Conservation (phyloP, 37 sponge, comb jelly and placozoan species). For the Agelas oroides region DNA sequence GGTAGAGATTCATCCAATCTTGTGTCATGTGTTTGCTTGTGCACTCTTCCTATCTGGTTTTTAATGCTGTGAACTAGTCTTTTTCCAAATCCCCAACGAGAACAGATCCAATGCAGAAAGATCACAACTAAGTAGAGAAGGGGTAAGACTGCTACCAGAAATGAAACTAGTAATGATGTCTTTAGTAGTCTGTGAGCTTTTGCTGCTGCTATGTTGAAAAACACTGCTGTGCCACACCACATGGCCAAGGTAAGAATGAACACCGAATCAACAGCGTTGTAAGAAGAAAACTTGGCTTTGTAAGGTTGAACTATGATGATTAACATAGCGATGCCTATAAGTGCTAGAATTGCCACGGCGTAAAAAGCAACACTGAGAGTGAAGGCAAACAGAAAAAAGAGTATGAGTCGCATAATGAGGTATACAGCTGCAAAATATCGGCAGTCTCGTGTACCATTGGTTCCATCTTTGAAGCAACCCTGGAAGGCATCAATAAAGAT, state of each 20-base stretch:
- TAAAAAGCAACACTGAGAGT: not conserved
- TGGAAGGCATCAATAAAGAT: too few species aligned
- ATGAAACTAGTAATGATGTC: too few species aligned
- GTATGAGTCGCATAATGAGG: not conserved
- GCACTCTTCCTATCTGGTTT: too few species aligned
- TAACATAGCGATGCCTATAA: not conserved
- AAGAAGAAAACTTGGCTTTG: not conserved
- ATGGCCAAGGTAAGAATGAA: not conserved
- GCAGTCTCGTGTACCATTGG: conserved; percentile 21
- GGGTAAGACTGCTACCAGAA: not conserved
- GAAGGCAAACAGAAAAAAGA: conserved; percentile 17
- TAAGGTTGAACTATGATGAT: not conserved
- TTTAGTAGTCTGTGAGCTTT: not conserved
- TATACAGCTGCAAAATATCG: conserved; percentile 34
- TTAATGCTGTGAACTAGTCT: too few species aligned
- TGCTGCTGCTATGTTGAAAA: not conserved
- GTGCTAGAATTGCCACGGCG: conserved; percentile 1
- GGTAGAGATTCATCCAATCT: not conserved
- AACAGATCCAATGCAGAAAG: not conserved
- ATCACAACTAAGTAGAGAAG: conserved; percentile 1
- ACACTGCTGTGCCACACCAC: not conserved
- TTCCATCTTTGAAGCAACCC: not conserved
- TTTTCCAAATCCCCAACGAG: too few species aligned
- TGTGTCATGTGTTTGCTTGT: too few species aligned
- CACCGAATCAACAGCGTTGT: not conserved